Evolutionary conservation across 1,140 invertebrate species (phyloP).

Genomic region (Holcopasites calliopsidis): DNA sequence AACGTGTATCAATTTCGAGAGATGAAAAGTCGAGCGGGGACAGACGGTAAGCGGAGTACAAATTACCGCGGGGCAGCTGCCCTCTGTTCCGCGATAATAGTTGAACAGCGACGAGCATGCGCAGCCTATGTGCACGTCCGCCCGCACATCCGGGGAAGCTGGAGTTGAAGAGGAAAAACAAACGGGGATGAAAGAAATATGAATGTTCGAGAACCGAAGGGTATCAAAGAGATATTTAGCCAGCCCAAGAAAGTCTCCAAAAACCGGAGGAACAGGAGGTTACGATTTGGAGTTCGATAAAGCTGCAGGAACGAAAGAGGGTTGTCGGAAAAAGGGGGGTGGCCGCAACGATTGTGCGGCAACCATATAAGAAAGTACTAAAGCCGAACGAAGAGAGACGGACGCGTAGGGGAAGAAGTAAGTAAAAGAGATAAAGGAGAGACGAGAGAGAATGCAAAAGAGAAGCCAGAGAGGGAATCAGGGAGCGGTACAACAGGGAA

Average conservation of each 20-base stretch:
- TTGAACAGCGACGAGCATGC: background rate
- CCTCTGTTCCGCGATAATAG: background rate
- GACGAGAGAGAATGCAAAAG: constrained; percentile 16
- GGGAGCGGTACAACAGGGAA: constrained; percentile 32
- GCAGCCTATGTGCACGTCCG: background rate
- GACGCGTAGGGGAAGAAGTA: background rate
- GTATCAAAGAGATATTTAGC: too few species aligned
- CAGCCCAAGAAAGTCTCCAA: too few species aligned
- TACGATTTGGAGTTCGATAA: too few species aligned
- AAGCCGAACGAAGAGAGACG: background rate
- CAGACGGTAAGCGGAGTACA: constrained; percentile 12
- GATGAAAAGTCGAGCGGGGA: constrained; percentile 36
- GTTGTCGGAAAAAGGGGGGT: too few species aligned
- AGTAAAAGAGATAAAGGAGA: constrained; percentile 20
- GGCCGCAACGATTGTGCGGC: too few species aligned
- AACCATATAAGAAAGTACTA: too few species aligned
- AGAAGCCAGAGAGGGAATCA: constrained; percentile 33
- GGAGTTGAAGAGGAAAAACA: constrained; percentile 3
- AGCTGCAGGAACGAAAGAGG: too few species aligned
- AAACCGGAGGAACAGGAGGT: too few species aligned
- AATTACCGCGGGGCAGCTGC: constrained; percentile 38
- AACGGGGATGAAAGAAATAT: background rate
- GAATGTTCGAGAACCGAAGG: too few species aligned
- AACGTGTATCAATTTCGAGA: constrained; percentile 29
- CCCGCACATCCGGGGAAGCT: background rate